phyloP scores from a whole-genome alignment of 1,140 invertebrate species.

The Ceratina calcarata region DNA sequence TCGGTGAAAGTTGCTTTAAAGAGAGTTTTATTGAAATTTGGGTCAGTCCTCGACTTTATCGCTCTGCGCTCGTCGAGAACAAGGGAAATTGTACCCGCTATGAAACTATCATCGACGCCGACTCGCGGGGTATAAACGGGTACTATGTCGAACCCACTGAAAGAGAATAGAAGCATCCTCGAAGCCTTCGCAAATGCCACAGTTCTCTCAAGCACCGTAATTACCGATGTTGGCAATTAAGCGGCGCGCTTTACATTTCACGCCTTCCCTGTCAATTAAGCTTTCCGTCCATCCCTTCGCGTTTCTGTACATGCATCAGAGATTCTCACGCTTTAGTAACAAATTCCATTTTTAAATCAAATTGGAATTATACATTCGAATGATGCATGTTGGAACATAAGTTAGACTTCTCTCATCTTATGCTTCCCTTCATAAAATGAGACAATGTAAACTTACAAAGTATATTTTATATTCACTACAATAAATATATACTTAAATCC shows the following conservation, averaged over 20 bases:
- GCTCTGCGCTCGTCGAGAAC: conserved; percentile 31
- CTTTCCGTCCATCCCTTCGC: background rate
- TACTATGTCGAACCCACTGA: conserved; percentile 17
- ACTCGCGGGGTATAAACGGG: background rate
- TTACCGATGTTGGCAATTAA: conserved; percentile 70
- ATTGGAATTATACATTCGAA: too few species aligned
- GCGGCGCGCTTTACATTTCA: conserved; percentile 65
- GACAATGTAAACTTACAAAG: too few species aligned
- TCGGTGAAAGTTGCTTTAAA: conserved; percentile 57
- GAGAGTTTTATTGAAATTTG: conserved; percentile 60
- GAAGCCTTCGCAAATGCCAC: conserved; percentile 52
- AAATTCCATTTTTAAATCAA: too few species aligned
- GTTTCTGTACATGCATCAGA: too few species aligned
- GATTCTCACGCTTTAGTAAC: too few species aligned
- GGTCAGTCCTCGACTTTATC: conserved; percentile 49
- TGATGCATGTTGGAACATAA: too few species aligned
- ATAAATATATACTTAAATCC: too few species aligned
- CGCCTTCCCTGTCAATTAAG: conserved; percentile 58
- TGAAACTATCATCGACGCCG: conserved; percentile 19
- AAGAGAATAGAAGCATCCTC: conserved; percentile 53
- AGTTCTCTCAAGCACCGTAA: conserved; percentile 57
- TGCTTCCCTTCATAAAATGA: too few species aligned
- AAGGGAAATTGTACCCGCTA: background rate
- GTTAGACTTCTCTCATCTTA: too few species aligned
- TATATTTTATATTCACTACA: too few species aligned